Conservation (phyloP, 1,140 invertebrate genomes). For the Zaprionus kolodkinae region DNA sequence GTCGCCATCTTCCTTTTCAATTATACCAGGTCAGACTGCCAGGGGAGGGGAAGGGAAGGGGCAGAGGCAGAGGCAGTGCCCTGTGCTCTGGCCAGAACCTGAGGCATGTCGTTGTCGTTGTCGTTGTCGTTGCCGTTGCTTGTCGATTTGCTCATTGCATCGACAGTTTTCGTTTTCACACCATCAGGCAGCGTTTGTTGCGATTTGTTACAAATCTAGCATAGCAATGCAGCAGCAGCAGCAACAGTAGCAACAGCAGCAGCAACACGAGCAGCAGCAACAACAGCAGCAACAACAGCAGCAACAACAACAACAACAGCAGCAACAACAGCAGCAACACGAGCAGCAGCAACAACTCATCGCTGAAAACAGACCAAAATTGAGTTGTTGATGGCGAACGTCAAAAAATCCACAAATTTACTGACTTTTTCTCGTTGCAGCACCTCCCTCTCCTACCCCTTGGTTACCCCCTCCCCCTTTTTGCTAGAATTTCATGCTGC, state of each 20-base stretch:
- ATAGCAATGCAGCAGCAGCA: slow-evolving; percentile 22
- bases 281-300: not conserved
- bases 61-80: not conserved
- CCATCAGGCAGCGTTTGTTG: slow-evolving; percentile 71
- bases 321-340: not conserved
- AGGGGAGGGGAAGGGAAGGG: not conserved
- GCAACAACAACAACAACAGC: slow-evolving; percentile 1
- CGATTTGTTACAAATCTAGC: slow-evolving; percentile 70
- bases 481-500: slow-evolving; percentile 29
- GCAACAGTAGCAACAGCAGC: not conserved
- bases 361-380: slow-evolving; percentile 55
- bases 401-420: slow-evolving; percentile 67
- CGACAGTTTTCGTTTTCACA: slow-evolving; percentile 70
- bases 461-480: not conserved
- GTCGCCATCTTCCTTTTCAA: slow-evolving; percentile 76
- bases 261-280: not conserved
- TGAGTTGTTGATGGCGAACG: slow-evolving; percentile 68
- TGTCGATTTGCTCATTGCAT: slow-evolving; percentile 66
- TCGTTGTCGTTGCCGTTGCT: slow-evolving; percentile 13
- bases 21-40: slow-evolving; percentile 50
- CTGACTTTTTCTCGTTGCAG: slow-evolving; percentile 14
- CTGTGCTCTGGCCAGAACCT: slow-evolving; percentile 22
- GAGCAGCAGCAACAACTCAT: slow-evolving; percentile 11
- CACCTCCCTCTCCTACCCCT: not conserved
- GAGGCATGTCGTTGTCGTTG: slow-evolving; percentile 27